phyloP scores from a whole-genome alignment of 2,888 invertebrate genomes.

The Pasiphila rectangulata region DNA sequence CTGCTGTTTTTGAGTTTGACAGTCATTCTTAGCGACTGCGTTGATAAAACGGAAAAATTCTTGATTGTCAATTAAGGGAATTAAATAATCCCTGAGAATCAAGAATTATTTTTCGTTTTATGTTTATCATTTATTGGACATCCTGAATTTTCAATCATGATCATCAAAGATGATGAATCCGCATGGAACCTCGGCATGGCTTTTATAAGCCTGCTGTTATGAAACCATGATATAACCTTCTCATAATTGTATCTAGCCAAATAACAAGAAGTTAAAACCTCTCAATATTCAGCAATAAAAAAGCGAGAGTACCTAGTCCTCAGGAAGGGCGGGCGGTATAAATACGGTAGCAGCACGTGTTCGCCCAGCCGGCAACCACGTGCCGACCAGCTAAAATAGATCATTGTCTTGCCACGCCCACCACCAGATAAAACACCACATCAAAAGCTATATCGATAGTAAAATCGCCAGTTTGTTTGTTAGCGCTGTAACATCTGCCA shows the following conservation, averaged over 20 bases:
- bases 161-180: too few species aligned
- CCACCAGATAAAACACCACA: constrained; percentile 76
- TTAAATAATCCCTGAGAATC: too few species aligned
- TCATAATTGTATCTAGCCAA: background rate
- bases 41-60: too few species aligned
- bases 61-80: too few species aligned
- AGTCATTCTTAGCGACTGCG: too few species aligned
- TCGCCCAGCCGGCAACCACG: constrained; percentile 76
- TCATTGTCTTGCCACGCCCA: constrained; percentile 78
- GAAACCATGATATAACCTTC: too few species aligned
- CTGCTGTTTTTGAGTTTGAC: too few species aligned
- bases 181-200: too few species aligned
- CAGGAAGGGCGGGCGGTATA: constrained; percentile 66
- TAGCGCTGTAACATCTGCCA: constrained; percentile 37
- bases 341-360: constrained; percentile 72
- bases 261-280: constrained; percentile 2
- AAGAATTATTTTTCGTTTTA: too few species aligned
- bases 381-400: constrained; percentile 77
- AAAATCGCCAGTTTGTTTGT: constrained; percentile 64
- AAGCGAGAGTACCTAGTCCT: constrained; percentile 31
- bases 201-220: too few species aligned
- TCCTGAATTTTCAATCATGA: too few species aligned
- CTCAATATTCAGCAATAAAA: constrained; percentile 18
- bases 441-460: constrained; percentile 65
- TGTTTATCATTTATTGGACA: too few species aligned